Evolutionary conservation across 1,140 invertebrate species (phyloP).

Genomic region (Prorops nasuta): DNA sequence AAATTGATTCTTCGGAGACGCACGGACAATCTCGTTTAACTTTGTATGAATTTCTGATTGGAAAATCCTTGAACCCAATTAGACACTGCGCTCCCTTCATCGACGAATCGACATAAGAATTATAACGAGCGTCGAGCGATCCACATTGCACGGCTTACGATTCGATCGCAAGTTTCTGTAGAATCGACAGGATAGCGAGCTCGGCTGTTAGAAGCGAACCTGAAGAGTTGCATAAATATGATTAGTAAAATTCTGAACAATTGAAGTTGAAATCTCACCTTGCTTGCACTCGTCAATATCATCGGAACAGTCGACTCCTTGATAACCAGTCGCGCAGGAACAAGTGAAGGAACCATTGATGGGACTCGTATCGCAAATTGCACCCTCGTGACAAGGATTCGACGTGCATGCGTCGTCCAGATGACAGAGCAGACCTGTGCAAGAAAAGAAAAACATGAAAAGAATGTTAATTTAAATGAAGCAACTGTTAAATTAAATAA

Average conservation of each 20-base stretch:
- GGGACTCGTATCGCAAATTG: constrained; percentile 93
- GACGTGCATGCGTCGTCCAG: constrained; percentile 94
- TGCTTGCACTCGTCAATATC: constrained; percentile 95
- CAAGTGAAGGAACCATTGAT: constrained; percentile 93
- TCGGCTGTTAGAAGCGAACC: no score
- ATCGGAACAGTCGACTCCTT: constrained; percentile 86
- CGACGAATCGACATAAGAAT: constrained; percentile 4
- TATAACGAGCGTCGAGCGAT: constrained; percentile 11
- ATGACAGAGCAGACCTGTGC: constrained; percentile 84
- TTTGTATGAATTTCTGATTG: constrained; percentile 9
- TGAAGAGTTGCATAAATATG: no score
- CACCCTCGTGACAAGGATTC: constrained; percentile 92
- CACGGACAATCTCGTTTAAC: constrained; percentile 7
- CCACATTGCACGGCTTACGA: no score
- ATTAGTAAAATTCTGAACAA: no score
- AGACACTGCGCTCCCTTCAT: no score
- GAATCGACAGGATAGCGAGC: no score
- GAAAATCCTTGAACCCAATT: not conserved
- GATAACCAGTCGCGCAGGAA: constrained; percentile 88
- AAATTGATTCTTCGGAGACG: constrained; percentile 6
- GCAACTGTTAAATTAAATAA: no score
- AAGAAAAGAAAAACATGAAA: constrained; percentile 14
- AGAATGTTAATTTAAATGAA: no score
- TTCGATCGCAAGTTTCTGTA: no score
- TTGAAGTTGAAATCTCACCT: constrained; percentile 61